Conservation (phyloP, 2,797 vertebrate species). For the Peromyscus nudipes region DNA sequence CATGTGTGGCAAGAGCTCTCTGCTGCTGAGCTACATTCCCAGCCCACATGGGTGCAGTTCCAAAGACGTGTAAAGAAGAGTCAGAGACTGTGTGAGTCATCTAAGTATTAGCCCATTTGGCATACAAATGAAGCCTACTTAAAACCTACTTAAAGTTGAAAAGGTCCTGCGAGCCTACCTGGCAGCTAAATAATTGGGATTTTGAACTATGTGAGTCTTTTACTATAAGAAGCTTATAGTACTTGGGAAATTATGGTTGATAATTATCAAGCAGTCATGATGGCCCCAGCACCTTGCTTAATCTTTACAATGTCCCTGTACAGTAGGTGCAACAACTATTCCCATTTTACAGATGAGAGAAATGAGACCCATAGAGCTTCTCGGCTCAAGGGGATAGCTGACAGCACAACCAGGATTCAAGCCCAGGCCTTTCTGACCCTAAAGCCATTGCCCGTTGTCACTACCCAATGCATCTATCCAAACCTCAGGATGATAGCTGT, state of each 20-base stretch:
- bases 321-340: not conserved
- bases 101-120: conserved; percentile 20
- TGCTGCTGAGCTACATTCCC: not conserved
- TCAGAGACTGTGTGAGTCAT: conserved; percentile 47
- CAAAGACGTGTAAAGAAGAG: not conserved
- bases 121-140: not conserved
- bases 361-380: not conserved
- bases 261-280: conserved; percentile 19
- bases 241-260: conserved; percentile 52
- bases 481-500: not conserved
- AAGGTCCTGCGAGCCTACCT: conserved; percentile 17
- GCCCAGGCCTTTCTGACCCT: not conserved
- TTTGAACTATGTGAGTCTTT: conserved; percentile 9
- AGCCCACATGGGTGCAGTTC: not conserved
- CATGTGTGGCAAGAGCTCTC: not conserved
- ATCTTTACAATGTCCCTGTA: conserved; percentile 40
- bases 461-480: not conserved
- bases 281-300: conserved; percentile 12
- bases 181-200: conserved; percentile 36
- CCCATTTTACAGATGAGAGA: conserved; percentile 18
- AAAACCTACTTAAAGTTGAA: conserved; percentile 62
- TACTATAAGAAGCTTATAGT: not conserved
- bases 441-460: not conserved
- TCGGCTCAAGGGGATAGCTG: not conserved
- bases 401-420: not conserved